These are phyloP conservation scores for Poecilia gillii DNA, from an alignment of 2,797 vertebrate species.

Conservation along the genomic window DNA sequence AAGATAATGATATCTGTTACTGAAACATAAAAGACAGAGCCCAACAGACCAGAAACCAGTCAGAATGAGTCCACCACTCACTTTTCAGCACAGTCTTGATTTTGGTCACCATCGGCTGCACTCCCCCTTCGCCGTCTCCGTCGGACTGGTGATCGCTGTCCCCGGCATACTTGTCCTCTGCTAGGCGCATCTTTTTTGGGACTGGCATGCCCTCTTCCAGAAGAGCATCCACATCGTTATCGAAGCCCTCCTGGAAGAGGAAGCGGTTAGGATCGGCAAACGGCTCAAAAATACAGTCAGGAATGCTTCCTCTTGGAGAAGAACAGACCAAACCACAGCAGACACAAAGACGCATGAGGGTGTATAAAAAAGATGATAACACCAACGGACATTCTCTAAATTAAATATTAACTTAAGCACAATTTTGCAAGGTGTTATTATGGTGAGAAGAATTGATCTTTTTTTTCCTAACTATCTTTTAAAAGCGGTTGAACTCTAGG, in stretches of 20 bases:
- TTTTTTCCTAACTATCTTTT: not conserved
- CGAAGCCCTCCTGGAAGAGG: conserved; percentile 95
- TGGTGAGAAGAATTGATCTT: not conserved
- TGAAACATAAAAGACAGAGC: not conserved
- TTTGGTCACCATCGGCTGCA: conserved; percentile 99
- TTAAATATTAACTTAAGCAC: not conserved
- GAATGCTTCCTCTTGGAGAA: not conserved
- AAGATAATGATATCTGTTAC: not conserved
- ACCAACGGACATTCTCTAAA: not conserved
- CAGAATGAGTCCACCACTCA: conserved; percentile 76
- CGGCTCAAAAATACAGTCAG: conserved; percentile 6
- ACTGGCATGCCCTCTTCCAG: conserved; percentile 96
- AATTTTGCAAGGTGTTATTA: not conserved
- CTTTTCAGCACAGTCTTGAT: conserved; percentile 99
- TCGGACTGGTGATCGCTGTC: conserved; percentile 97
- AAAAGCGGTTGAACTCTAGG: not conserved
- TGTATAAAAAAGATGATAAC: not conserved
- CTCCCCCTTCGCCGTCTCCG: conserved; percentile 92
- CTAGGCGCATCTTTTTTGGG: conserved; percentile 92
- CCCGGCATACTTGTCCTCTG: conserved; percentile 87
- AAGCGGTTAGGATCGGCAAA: conserved; percentile 58
- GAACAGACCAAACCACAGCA: not conserved
- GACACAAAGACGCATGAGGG: not conserved
- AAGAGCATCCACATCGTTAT: conserved; percentile 97
- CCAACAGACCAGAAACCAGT: not conserved